phyloP scores from a whole-genome alignment of 2,113 vertebrate species.

The Mandrillus leucophaeus region DNA sequence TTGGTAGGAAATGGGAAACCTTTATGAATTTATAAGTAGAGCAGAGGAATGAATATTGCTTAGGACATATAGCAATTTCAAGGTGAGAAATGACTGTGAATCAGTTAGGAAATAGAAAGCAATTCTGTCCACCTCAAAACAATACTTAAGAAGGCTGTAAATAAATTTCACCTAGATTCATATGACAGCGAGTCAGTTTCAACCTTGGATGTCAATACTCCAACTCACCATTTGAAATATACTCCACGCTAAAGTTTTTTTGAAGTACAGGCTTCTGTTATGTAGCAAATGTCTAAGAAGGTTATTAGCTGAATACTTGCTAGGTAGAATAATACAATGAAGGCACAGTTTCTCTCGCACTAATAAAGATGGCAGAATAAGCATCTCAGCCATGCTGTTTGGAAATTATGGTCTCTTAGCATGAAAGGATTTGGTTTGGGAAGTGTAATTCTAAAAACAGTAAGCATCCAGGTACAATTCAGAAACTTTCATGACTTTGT shows the following conservation, averaged over 20 bases:
- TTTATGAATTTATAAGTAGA: constrained; percentile 6
- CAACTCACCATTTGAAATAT: constrained; percentile 1
- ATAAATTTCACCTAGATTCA: background rate
- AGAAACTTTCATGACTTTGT: background rate
- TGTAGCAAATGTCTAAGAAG: background rate
- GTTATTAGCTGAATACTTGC: constrained; percentile 25
- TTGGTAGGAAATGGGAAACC: background rate
- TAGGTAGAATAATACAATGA: background rate
- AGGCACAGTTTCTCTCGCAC: background rate
- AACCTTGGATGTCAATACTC: background rate
- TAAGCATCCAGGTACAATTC: background rate
- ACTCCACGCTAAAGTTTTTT: background rate
- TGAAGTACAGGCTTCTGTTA: background rate
- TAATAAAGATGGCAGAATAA: background rate
- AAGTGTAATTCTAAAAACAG: background rate
- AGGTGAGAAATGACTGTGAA: background rate
- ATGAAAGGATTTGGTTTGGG: background rate
- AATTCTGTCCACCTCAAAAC: constrained; percentile 1
- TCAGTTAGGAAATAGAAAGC: background rate
- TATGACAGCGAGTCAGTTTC: background rate
- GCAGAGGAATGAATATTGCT: background rate
- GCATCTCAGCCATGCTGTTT: background rate
- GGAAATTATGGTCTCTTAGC: constrained; percentile 43
- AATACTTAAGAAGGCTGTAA: background rate
- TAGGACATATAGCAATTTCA: background rate